A percentile compares a stretch with the other conserved stretches of the same genome.
phyloP scores from a whole-genome alignment of 2,888 invertebrate species.

The Opisthograptis luteolata region DNA sequence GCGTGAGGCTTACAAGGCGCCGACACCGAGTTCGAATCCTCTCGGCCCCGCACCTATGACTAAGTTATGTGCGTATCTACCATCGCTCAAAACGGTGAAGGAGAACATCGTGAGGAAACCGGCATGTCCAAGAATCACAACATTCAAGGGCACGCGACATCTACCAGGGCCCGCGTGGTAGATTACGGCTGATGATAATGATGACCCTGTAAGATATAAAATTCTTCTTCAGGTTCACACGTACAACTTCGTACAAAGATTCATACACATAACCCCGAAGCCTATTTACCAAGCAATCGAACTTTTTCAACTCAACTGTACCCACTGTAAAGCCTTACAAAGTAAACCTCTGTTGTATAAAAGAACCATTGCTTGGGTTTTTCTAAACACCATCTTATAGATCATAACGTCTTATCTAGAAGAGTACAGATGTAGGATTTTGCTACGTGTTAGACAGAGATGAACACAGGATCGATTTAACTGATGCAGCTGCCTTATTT shows the following conservation, averaged over 20 bases:
- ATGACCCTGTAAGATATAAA: too few relatives aligned
- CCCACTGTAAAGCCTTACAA: conserved; percentile 9
- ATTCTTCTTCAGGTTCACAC: too few relatives aligned
- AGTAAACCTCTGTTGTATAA: conserved; percentile 7
- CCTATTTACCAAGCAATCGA: background rate
- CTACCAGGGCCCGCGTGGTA: too few relatives aligned
- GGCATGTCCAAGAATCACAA: too few relatives aligned
- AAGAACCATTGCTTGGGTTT: conserved; percentile 21
- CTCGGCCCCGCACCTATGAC: too few relatives aligned
- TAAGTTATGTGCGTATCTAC: too few relatives aligned
- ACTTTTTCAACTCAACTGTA: conserved; percentile 4
- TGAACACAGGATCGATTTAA: conserved; percentile 64
- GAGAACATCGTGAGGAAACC: too few relatives aligned
- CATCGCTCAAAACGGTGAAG: too few relatives aligned
- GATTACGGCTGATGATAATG: too few relatives aligned
- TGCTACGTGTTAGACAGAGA: conserved; percentile 49
- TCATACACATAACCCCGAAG: background rate
- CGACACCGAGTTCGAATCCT: too few relatives aligned
- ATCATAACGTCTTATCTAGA: conserved; percentile 56
- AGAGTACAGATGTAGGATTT: conserved; percentile 43
- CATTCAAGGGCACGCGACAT: too few relatives aligned
- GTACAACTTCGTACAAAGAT: background rate
- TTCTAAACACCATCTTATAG: conserved; percentile 35
- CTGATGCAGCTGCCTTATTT: conserved; percentile 69
- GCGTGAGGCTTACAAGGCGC: too few relatives aligned